These are phyloP conservation scores for Zonotrichia leucophrys DNA, from an alignment of 2,113 vertebrate species.

Conservation along the genomic window DNA sequence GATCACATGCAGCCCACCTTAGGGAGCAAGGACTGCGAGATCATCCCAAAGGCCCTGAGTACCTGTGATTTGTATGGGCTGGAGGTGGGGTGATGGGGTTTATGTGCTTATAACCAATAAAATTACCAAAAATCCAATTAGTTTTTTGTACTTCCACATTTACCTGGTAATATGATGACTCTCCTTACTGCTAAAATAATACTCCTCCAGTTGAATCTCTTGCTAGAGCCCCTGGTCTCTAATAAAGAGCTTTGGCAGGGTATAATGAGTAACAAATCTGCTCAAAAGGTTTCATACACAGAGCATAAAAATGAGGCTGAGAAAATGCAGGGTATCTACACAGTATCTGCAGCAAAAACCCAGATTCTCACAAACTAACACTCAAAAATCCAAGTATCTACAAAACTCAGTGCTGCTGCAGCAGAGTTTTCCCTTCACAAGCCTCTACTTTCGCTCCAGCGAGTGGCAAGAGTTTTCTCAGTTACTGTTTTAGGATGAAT, in stretches of 20 bases:
- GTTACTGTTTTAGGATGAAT: not conserved
- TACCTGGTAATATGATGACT: not conserved
- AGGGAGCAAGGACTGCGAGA: not conserved
- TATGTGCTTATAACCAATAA: not conserved
- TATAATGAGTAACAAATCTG: not conserved
- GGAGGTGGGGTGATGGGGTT: not conserved
- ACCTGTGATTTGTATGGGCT: not conserved
- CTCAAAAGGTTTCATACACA: not conserved
- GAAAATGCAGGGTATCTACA: not conserved
- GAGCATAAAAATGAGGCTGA: not conserved
- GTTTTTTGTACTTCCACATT: not conserved
- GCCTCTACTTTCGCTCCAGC: not conserved
- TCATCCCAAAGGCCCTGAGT: not conserved
- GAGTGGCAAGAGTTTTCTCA: not conserved
- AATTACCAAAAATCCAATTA: not conserved
- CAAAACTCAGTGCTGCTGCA: not conserved
- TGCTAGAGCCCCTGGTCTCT: not conserved
- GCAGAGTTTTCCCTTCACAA: not conserved
- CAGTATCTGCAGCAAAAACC: not conserved
- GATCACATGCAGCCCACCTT: rapidly evolving
- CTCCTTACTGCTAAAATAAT: not conserved
- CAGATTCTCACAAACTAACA: not conserved
- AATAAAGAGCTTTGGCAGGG: not conserved
- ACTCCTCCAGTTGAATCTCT: not conserved
- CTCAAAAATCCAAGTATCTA: not conserved